Evolutionary conservation across 2,888 invertebrate species (phyloP).

Genomic region (Coenonympha arcania): DNA sequence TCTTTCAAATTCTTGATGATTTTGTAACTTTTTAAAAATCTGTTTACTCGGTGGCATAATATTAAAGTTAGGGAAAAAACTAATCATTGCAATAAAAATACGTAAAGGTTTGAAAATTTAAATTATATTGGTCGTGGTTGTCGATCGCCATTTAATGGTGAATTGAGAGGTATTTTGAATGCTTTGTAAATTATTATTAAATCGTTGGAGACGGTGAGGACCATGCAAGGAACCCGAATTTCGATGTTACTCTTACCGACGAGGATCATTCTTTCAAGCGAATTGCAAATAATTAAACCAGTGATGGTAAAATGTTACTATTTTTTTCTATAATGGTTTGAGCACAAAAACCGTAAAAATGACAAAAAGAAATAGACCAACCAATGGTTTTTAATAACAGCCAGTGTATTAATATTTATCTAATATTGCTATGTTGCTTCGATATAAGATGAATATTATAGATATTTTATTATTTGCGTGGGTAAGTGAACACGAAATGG

Average conservation of each 20-base stretch:
- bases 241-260: constrained; percentile 26
- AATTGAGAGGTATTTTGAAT: constrained; percentile 41
- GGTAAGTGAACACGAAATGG: constrained; percentile 31
- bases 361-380: no score
- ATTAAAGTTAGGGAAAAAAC: constrained; percentile 8
- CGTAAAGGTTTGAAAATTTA: constrained; percentile 22
- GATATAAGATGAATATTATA: constrained; percentile 1
- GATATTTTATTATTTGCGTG: constrained; percentile 13
- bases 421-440: no score
- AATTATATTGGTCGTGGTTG: constrained; percentile 24
- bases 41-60: background rate
- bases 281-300: background rate
- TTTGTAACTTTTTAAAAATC: no score
- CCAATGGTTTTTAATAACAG: no score
- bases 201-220: constrained; percentile 36
- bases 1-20: no score
- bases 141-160: constrained; percentile 55
- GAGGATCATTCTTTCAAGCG: background rate
- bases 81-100: constrained; percentile 25
- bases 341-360: no score
- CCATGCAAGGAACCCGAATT: constrained; percentile 36
- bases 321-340: no score
- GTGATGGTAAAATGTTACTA: no score
- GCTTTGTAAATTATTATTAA: constrained; percentile 44
- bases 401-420: no score